Percentiles rank a stretch among this genome's conserved stretches.
Evolutionary conservation across 2,888 invertebrate genomes (phyloP).

Genomic region (Diaperis boleti): DNA sequence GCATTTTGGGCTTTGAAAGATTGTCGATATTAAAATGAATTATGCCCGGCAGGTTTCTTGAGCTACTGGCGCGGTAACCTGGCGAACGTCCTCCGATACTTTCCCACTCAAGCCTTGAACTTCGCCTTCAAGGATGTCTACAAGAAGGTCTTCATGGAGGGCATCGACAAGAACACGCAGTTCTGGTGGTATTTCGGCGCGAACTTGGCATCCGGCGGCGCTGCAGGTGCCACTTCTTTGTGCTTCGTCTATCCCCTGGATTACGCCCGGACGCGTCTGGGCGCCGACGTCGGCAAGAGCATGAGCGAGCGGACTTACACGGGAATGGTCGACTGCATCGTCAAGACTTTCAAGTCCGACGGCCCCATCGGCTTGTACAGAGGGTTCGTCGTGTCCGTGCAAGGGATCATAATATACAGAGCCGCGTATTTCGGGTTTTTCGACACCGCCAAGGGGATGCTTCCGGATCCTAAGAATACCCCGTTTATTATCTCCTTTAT

Average conservation of each 20-base stretch:
- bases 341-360: constrained; percentile 71
- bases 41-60: constrained; percentile 68
- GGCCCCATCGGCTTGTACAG: constrained; percentile 74
- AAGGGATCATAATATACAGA: constrained; percentile 76
- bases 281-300: constrained; percentile 52
- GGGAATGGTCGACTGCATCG: constrained; percentile 73
- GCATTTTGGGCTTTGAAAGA: no score
- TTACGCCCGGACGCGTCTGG: constrained; percentile 75
- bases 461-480: constrained; percentile 73
- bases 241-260: constrained; percentile 81
- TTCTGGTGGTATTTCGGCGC: constrained; percentile 76
- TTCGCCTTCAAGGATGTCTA: constrained; percentile 83
- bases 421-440: constrained; percentile 76
- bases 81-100: constrained; percentile 81
- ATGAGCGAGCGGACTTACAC: constrained; percentile 66
- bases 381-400: constrained; percentile 76
- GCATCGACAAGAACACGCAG: constrained; percentile 78
- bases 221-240: constrained; percentile 79
- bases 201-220: constrained; percentile 80
- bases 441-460: constrained; percentile 66
- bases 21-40: no score
- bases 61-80: constrained; percentile 82
- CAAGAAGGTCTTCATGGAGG: constrained; percentile 76
- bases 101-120: constrained; percentile 80
- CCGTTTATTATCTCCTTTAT: constrained; percentile 66